Evolutionary conservation across 2,888 invertebrate species (phyloP), one percentile per base, ranked within the genome.

Genomic region (Peribatodes rhomboidaria): DNA sequence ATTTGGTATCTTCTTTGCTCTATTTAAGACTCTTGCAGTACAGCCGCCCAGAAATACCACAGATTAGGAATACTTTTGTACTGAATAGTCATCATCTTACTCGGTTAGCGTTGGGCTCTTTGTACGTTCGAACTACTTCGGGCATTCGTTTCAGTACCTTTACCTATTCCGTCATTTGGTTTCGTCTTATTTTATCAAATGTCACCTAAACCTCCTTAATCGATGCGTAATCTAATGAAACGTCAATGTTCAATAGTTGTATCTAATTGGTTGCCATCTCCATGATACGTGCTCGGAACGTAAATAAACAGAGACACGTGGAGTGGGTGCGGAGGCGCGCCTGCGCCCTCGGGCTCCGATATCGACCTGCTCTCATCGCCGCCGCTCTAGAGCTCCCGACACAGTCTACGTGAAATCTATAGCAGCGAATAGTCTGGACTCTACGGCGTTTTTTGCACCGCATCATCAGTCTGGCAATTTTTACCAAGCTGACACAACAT

Each of bases 221-320:
- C 14, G 31, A 27, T n/a, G n/a, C 10, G 1, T 16, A 31, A 53
- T 39, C 31, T 59, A 54, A 46, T 56, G 33, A 20, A 54, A 50
- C 33, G 61, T 52, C 41, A 64, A 70, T 69, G 72, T 69, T 70
- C 60, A 46, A 57, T 61, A 65, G 73, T 69, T 72, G 70, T 37
- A 37, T 35, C 67, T 55, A 69, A 72, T 76, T 73, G 68, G 60
- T 49, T 42, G 50, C 46, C 60, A 42, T 65, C 74, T 68, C 69
- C 72, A 72, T 73, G 79, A 80, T 85, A 84, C 85, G 85, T 86
- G 85, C 81, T 79, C 76, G 75, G 83, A 88, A 92, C 88, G 92
- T 92, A 92, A 92, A 92, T 90, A 92, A 92, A 92, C 92, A 92
- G 82, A 88, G 89, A 86, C 92, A 92, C 92, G 92, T 92, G 92